phyloP scores from a whole-genome alignment of 2,797 vertebrate species.

The Gephyroberyx darwinii region DNA sequence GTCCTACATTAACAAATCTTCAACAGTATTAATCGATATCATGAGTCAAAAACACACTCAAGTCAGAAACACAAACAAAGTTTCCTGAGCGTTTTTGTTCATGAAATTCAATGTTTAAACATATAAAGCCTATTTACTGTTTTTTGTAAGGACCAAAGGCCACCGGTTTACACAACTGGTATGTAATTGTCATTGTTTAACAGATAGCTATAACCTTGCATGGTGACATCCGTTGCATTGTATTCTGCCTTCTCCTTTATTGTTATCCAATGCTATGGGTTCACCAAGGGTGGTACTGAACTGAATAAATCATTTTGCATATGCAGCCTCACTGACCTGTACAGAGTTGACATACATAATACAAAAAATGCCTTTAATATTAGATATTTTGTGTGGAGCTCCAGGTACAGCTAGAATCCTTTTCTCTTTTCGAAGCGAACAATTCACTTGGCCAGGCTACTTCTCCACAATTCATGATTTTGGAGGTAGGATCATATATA shows the following conservation, averaged over 20 bases:
- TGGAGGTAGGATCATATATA: constrained; percentile 7
- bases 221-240: constrained; percentile 37
- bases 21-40: neutral
- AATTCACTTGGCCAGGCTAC: constrained; percentile 32
- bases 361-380: constrained; percentile 41
- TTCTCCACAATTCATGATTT: constrained; percentile 33
- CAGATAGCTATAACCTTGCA: constrained; percentile 45
- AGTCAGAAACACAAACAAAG: neutral
- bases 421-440: constrained; percentile 15
- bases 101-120: constrained; percentile 19
- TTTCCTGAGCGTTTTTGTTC: neutral
- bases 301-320: constrained; percentile 65
- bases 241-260: constrained; percentile 35
- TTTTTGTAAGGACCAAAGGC: constrained; percentile 1
- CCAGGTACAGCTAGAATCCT: constrained; percentile 32
- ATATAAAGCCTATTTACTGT: neutral
- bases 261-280: constrained; percentile 31
- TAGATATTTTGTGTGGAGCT: constrained; percentile 48
- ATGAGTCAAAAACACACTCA: neutral
- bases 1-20: neutral
- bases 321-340: constrained; percentile 52
- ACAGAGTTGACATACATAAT: constrained; percentile 49
- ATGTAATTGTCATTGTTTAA: constrained; percentile 19
- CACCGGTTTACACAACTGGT: neutral
- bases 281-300: constrained; percentile 48